A percentile compares a stretch with the other conserved stretches of the same genome.
Conservation (phyloP, 2,113 vertebrate genomes). For the Corythaixoides concolor region DNA sequence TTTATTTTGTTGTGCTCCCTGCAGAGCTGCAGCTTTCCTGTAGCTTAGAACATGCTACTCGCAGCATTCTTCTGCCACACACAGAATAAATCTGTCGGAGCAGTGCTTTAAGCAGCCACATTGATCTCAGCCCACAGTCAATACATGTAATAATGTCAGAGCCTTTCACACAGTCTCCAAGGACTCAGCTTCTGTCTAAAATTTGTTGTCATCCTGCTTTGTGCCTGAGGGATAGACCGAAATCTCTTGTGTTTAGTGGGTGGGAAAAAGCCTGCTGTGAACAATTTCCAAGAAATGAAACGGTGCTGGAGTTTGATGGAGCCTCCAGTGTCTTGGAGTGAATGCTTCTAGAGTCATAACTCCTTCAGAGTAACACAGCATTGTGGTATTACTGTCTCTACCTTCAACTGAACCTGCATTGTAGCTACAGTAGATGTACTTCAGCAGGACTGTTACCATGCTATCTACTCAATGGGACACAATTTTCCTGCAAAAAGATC, state of each 20-base stretch:
- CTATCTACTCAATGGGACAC: background rate
- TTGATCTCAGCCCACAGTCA: conserved; percentile 9
- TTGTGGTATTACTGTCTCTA: background rate
- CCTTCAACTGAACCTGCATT: fast-evolving
- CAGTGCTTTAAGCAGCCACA: conserved; percentile 1
- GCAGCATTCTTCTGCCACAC: background rate
- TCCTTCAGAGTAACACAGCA: background rate
- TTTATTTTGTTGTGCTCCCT: background rate
- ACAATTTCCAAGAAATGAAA: background rate
- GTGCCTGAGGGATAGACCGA: background rate
- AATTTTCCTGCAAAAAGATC: background rate
- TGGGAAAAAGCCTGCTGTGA: background rate
- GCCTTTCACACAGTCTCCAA: background rate
- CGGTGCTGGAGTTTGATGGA: background rate
- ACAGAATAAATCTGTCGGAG: background rate
- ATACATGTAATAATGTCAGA: background rate
- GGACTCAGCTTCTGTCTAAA: background rate
- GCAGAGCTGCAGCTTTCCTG: background rate
- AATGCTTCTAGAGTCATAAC: background rate
- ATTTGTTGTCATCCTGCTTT: background rate
- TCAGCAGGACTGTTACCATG: background rate
- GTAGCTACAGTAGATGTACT: background rate
- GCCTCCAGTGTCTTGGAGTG: background rate
- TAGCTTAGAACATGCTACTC: background rate
- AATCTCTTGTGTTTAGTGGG: background rate